phyloP scores from a whole-genome alignment of 2,797 vertebrate genomes.

The Nannoperca australis region DNA sequence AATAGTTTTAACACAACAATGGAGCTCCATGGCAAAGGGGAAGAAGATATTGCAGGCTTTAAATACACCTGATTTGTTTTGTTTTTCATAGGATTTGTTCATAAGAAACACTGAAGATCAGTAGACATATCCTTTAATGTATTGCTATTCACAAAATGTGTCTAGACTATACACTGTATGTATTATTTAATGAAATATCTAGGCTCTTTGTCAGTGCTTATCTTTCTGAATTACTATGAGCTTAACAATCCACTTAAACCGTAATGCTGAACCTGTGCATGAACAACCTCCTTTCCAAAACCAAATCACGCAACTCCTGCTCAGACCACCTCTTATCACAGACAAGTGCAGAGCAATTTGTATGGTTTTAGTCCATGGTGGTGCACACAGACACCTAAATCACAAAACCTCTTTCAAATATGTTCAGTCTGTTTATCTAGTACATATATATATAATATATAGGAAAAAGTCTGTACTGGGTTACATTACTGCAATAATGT shows the following conservation, averaged over 20 bases:
- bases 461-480: not conserved
- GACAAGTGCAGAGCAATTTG: not conserved
- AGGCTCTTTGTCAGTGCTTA: not conserved
- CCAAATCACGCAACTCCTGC: not conserved
- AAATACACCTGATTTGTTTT: not conserved
- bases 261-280: not conserved
- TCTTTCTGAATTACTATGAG: not conserved
- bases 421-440: not conserved
- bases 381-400: not conserved
- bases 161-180: not conserved
- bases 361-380: not conserved
- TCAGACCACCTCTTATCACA: not conserved
- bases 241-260: not conserved
- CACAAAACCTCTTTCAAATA: not conserved
- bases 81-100: not conserved
- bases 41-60: not conserved
- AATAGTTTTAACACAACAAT: not conserved
- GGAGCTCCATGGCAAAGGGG: not conserved
- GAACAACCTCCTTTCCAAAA: not conserved
- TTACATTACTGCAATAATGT: not conserved
- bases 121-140: not conserved
- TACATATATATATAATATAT: too few species aligned
- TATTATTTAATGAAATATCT: not conserved
- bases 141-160: too few species aligned
- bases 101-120: not conserved